phyloP scores from a whole-genome alignment of 2,113 vertebrate genomes.

The Mastomys coucha region DNA sequence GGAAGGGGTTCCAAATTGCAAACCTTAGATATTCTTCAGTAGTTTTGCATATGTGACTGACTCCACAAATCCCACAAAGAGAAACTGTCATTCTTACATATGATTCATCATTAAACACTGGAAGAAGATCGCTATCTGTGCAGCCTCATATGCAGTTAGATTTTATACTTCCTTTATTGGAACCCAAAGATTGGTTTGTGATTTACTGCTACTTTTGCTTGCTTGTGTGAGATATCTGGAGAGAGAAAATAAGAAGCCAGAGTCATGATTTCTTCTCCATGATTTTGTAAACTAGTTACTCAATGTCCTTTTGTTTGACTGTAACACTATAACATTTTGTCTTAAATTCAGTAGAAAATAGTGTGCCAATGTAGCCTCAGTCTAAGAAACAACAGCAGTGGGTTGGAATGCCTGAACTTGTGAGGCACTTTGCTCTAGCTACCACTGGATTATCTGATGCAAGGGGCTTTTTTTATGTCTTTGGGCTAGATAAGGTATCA shows the following conservation, averaged over 20 bases:
- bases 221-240: slow-evolving; percentile 49
- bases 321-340: not conserved
- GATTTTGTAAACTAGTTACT: slow-evolving; percentile 55
- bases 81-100: not conserved
- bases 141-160: not conserved
- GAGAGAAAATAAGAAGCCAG: slow-evolving; percentile 51
- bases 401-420: not conserved
- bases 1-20: not conserved
- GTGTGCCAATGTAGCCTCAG: not conserved
- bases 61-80: slow-evolving; percentile 11
- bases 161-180: slow-evolving; percentile 51
- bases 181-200: slow-evolving; percentile 48
- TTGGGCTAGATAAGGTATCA: not conserved
- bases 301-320: slow-evolving; percentile 42
- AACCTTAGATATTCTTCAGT: slow-evolving; percentile 6
- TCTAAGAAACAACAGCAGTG: not conserved
- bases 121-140: slow-evolving; percentile 40
- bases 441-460: not conserved
- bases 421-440: not conserved
- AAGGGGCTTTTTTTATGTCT: not conserved
- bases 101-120: not conserved
- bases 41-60: slow-evolving; percentile 45
- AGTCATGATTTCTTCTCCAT: slow-evolving; percentile 17
- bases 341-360: not conserved
- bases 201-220: slow-evolving; percentile 28